phyloP scores from a whole-genome alignment of 2,113 vertebrate genomes.

The Dunckerocampus dactyliophorus region DNA sequence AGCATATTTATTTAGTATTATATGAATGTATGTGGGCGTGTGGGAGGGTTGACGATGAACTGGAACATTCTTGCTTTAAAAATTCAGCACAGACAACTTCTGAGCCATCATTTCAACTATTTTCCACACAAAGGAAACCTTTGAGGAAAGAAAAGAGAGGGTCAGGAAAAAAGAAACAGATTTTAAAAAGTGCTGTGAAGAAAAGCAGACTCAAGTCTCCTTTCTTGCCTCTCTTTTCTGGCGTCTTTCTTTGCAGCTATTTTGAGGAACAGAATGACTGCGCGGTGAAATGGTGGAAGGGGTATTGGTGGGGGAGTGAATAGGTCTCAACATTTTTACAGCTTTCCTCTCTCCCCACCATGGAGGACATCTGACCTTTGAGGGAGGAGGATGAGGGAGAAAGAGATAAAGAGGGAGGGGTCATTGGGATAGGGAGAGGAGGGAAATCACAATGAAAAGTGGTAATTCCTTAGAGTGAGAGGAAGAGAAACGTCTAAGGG shows the following conservation, averaged over 20 bases:
- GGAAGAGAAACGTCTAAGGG: slow-evolving; percentile 71
- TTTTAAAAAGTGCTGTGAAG: slow-evolving; percentile 69
- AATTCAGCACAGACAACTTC: slow-evolving; percentile 55
- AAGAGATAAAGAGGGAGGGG: slow-evolving; percentile 65
- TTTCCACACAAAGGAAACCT: slow-evolving; percentile 69
- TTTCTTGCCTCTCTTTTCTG: slow-evolving; percentile 56
- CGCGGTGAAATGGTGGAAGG: slow-evolving; percentile 78
- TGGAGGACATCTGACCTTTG: slow-evolving; percentile 98
- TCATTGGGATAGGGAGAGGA: slow-evolving; percentile 40
- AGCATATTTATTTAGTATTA: too few relatives aligned
- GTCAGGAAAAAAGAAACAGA: slow-evolving; percentile 62
- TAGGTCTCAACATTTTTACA: slow-evolving; percentile 86
- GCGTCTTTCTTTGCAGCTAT: slow-evolving; percentile 63
- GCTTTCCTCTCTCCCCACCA: slow-evolving; percentile 85
- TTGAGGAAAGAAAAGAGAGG: slow-evolving; percentile 62
- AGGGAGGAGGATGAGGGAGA: slow-evolving; percentile 68
- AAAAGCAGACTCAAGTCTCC: slow-evolving; percentile 63
- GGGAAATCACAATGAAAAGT: slow-evolving; percentile 71
- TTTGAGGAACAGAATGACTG: slow-evolving; percentile 87
- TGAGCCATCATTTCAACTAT: slow-evolving; percentile 65
- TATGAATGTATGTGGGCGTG: too few relatives aligned
- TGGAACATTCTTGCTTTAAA: slow-evolving; percentile 25
- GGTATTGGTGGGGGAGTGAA: slow-evolving; percentile 73
- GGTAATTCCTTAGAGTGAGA: slow-evolving; percentile 70
- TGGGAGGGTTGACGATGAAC: background rate